Evolutionary conservation across 2,888 invertebrate species (phyloP).

Genomic region (Pheosia gnoma): DNA sequence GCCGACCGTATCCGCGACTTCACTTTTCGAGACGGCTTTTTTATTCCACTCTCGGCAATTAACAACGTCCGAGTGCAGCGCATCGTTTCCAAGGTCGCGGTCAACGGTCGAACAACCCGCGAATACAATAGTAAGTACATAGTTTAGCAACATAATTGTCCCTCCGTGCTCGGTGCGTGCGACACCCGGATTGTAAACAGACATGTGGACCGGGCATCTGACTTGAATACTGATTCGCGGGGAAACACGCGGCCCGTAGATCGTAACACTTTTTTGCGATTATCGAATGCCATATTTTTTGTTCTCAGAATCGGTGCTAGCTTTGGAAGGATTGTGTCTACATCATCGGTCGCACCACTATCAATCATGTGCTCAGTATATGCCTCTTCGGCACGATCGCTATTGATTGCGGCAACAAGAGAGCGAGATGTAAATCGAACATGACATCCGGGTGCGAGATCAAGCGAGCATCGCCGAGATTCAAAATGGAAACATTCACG

Average conservation of each 20-base stretch:
- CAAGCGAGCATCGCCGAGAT: conserved; percentile 70
- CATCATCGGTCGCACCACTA: conserved; percentile 42
- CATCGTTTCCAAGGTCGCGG: conserved; percentile 53
- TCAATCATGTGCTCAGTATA: conserved; percentile 61
- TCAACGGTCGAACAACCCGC: conserved; percentile 43
- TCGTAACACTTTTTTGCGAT: conserved; percentile 54
- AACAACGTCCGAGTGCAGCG: conserved; percentile 58
- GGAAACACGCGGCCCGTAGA: conserved; percentile 63
- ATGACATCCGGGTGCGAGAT: conserved; percentile 80
- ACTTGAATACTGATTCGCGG: conserved; percentile 68
- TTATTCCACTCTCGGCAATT: conserved; percentile 51
- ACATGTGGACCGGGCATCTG: conserved; percentile 39
- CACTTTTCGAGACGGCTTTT: conserved; percentile 56
- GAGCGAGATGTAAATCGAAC: conserved; percentile 71
- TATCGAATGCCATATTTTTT: conserved; percentile 42
- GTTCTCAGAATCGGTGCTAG: conserved; percentile 8
- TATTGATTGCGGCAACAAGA: conserved; percentile 64
- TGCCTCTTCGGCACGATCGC: conserved; percentile 57
- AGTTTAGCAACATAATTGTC: conserved; percentile 55
- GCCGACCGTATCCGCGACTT: conserved; percentile 70
- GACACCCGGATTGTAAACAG: conserved; percentile 64
- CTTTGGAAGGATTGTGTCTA: conserved; percentile 43
- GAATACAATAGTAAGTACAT: conserved; percentile 53
- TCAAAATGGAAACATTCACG: conserved; percentile 75
- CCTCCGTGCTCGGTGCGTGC: conserved; percentile 48